These are phyloP conservation scores for Rana temporaria DNA, from an alignment of 2,113 vertebrate genomes.

Conservation along the genomic window DNA sequence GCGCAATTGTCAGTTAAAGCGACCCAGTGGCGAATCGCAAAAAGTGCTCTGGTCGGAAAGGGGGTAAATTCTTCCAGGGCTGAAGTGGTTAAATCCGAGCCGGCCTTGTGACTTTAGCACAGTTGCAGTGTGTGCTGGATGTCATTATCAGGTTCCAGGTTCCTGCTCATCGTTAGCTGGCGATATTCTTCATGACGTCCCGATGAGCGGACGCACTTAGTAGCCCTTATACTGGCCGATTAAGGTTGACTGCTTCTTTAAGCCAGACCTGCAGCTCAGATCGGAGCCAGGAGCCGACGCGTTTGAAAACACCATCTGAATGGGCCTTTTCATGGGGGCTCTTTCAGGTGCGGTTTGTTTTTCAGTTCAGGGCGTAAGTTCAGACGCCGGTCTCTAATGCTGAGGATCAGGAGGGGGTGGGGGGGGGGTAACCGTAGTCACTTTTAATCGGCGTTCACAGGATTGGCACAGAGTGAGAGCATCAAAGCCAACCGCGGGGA, in stretches of 20 bases:
- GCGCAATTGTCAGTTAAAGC: no score
- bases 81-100: no score
- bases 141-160: no score
- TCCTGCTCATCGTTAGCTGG: no score
- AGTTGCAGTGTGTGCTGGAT: no score
- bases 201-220: no score
- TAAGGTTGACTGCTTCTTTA: slow-evolving; percentile 61
- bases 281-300: slow-evolving; percentile 66
- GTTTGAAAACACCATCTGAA: slow-evolving; percentile 74
- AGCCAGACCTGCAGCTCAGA: slow-evolving; percentile 69
- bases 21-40: no score
- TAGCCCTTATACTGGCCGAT: no score
- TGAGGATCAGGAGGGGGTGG: slow-evolving; percentile 71
- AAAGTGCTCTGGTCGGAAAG: no score
- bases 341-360: slow-evolving; percentile 80
- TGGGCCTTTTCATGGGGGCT: slow-evolving; percentile 69
- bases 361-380: slow-evolving; percentile 81
- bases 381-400: slow-evolving; percentile 57
- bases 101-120: no score
- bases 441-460: slow-evolving; percentile 68
- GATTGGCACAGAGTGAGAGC: slow-evolving; percentile 66
- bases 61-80: no score
- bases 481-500: slow-evolving; percentile 67
- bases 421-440: slow-evolving; percentile 75
- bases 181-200: no score